Evolutionary conservation across 1,140 invertebrate species (phyloP).

Genomic region (Zaprionus ornatus): DNA sequence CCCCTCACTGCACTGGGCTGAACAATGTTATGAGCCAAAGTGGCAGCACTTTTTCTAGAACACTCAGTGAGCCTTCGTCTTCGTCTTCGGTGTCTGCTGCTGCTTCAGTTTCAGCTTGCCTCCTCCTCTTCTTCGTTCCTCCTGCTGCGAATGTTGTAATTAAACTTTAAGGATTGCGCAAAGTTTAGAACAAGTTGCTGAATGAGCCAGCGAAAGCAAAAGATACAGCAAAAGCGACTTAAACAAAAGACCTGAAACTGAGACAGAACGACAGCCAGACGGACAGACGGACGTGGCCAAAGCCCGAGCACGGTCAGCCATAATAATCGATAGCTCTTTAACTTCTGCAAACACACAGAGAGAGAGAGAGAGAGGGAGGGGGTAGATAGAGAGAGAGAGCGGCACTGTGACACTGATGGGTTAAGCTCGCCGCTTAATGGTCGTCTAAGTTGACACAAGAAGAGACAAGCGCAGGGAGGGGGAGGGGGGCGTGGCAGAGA

Average conservation of each 20-base stretch:
- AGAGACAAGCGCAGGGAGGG: neutral
- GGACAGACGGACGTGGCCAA: neutral
- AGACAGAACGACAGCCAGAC: slow-evolving; percentile 22
- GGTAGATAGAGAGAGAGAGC: neutral
- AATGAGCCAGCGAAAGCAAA: slow-evolving; percentile 12
- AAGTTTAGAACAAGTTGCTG: slow-evolving; percentile 47
- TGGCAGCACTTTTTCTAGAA: slow-evolving; percentile 73
- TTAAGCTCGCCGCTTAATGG: slow-evolving; percentile 74
- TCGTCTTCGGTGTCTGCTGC: neutral
- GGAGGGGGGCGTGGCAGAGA: neutral
- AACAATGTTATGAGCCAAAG: slow-evolving; percentile 71
- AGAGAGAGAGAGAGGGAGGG: neutral
- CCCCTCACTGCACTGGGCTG: slow-evolving; percentile 22
- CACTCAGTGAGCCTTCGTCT: slow-evolving; percentile 26
- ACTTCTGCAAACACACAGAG: slow-evolving; percentile 41
- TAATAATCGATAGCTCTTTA: slow-evolving; percentile 75
- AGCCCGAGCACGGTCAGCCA: slow-evolving; percentile 5
- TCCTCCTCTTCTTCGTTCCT: neutral
- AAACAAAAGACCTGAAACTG: slow-evolving; percentile 43
- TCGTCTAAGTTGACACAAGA: slow-evolving; percentile 70
- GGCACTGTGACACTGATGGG: slow-evolving; percentile 67
- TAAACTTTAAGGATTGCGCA: slow-evolving; percentile 72
- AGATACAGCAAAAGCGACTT: slow-evolving; percentile 25
- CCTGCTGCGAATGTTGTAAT: slow-evolving; percentile 59
- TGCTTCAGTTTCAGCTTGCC: neutral